These are phyloP conservation scores for Microtus richardsoni DNA, from an alignment of 2,113 vertebrate genomes.

Conservation along the genomic window DNA sequence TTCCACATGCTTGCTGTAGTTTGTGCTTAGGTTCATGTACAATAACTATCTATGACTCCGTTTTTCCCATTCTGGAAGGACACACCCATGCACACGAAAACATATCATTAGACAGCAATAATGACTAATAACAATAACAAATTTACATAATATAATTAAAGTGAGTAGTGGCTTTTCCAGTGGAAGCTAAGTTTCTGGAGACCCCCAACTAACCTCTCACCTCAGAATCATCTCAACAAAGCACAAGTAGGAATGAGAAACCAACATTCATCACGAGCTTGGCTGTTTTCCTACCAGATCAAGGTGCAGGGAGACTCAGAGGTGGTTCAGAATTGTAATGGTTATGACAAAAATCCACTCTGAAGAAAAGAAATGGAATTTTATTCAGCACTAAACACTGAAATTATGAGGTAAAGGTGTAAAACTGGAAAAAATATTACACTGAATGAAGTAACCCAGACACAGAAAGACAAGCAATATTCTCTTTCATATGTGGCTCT, in stretches of 20 bases:
- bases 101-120: neutral
- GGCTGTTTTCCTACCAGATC: neutral
- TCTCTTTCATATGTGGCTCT: neutral
- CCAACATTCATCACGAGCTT: neutral
- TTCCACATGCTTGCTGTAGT: neutral
- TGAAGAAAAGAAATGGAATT: neutral
- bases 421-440: neutral
- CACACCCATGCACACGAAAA: neutral
- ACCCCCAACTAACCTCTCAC: neutral
- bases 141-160: neutral
- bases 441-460: neutral
- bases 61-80: neutral
- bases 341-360: neutral
- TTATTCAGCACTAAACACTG: too few species aligned
- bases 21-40: neutral
- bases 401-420: neutral
- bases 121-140: neutral
- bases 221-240: neutral
- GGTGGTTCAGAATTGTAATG: neutral
- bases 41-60: too few species aligned
- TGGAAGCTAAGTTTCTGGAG: neutral
- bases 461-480: neutral
- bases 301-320: neutral
- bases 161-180: neutral
- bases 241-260: neutral